Evolutionary conservation across 2,888 invertebrate genomes (phyloP), one percentile per base, ranked within the genome.

Genomic region (Himalopsyche kuldschensis): DNA sequence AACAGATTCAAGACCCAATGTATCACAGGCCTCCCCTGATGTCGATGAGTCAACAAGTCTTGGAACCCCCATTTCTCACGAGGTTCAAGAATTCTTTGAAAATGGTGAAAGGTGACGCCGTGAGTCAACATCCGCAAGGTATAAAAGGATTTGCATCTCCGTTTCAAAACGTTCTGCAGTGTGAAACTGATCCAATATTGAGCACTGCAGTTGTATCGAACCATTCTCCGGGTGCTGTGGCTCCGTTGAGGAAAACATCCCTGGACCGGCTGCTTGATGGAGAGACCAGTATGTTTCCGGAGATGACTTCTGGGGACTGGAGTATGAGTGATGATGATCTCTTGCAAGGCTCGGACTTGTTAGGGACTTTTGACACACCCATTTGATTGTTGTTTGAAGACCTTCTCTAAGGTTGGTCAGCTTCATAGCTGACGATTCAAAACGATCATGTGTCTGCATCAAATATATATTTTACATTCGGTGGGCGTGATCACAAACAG

Each of bases 381-480:
- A 85, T 85, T 80, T 85, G 85, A 85, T 85, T 78, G 80, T 83
- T 85, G 81, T 85, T 85, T 78, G 84, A 83, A 79, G 85, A 84
- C 83, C 84, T 85, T 80, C 78, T 81, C 4, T 84, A 84, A 82
- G 81, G 81, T 79, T 46, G 10, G 15, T 31, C 31, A 24, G 63
- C 20, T 20, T 31, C 30, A 48, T n/a, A 79, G 63, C 48, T 31
- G 79, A 55, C 8, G 11, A 30, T 24, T 79, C 27, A 55, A n/a
- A 24, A 69, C 69, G 27, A 77, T 48, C 32, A 20, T 32, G 46
- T 47, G 80, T 80, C 69, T 27, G 69, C 69, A 69, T 69, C 69
- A 69, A 69, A 27, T 69, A 69, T 69, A 30, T 69, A 30, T 69
- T 69, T 69, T 69, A 69, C 69, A 69, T 69, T 69, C 69, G 69